Base-by-base conservation (phyloP, 2,797 vertebrate genomes). In the Linurgus olivaceus region DNA sequence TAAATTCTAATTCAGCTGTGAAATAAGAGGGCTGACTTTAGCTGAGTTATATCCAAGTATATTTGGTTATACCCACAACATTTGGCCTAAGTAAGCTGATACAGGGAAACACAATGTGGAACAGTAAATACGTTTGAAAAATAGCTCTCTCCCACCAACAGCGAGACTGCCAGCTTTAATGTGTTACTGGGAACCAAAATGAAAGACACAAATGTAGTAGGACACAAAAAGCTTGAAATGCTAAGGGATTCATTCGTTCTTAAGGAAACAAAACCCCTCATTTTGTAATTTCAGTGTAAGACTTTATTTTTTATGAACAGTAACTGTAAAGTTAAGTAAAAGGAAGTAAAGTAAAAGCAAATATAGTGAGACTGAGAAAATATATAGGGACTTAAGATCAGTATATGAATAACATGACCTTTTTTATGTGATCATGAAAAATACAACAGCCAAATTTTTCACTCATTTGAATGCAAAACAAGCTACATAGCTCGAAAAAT, bases 351-450 rank as follows among this genome's bases (percentile, higher is more conserved):
- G 33, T 71, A 12, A 85, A 86, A 51, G 19, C 48, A 83, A 59
- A 86, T 78, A 10, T 4, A 73, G 17, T 23, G 17, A 9, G 26
- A 47, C 16, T 61, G 47, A 47, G 33, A 47, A 61, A 47, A 61
- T 40, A 33, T 17, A 40, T 61, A 66, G 37, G 44, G 24, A 55
- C 19, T 75, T 47, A 68, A 63, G 24, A 71, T 67, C 83, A 28
- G 11, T 80, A 1, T 80, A n/a, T 55, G 55, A 88, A 55, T 67
- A 83, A 57, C 17, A 20, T 45, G n/a, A 73, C 61, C 21, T 89
- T 54, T 61, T 90, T 57, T 59, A 88, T 66, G 33, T 48, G 38
- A 88, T 71, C 18, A 47, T 70, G 44, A 89, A 90, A 91, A 88
- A 89, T 59, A 10, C 2, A 14, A 11, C 59, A 79, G 47, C 35